Evolutionary conservation across 2,113 vertebrate genomes (phyloP).

Genomic region (Chrysemys picta): DNA sequence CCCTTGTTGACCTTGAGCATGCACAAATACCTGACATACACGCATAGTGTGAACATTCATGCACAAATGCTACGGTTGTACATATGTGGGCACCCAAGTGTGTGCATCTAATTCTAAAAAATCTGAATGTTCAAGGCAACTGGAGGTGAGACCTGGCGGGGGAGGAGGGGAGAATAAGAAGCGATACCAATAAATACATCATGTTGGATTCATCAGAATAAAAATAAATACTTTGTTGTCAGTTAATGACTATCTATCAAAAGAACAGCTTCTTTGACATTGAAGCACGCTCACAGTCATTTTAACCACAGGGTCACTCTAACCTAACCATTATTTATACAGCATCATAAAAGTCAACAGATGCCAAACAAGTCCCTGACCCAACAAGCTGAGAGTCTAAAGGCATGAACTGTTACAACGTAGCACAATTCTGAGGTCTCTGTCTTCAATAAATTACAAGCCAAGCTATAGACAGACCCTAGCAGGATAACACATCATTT

Average conservation of each 20-base stretch:
- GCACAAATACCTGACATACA: not conserved
- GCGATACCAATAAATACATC: accelerated
- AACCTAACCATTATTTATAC: accelerated
- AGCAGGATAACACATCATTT: constrained; percentile 18
- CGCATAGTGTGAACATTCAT: not conserved
- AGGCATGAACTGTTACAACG: accelerated
- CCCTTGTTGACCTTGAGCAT: not conserved
- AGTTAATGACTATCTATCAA: accelerated
- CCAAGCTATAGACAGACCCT: not conserved
- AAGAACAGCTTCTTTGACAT: accelerated
- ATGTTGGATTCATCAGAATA: accelerated
- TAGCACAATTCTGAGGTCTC: accelerated
- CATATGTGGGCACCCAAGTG: not conserved
- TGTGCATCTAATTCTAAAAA: not conserved
- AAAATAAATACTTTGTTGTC: accelerated
- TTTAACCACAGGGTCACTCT: accelerated
- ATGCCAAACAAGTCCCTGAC: not conserved
- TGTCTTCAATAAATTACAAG: constrained; percentile 23
- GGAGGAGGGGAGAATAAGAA: accelerated
- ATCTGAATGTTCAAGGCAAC: not conserved
- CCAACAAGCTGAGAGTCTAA: accelerated
- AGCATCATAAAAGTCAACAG: accelerated
- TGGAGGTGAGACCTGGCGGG: not conserved
- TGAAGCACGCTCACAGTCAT: not conserved
- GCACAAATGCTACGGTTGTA: not conserved